Evolutionary conservation across 2,113 vertebrate species (phyloP).

Genomic region (Suricata suricatta): DNA sequence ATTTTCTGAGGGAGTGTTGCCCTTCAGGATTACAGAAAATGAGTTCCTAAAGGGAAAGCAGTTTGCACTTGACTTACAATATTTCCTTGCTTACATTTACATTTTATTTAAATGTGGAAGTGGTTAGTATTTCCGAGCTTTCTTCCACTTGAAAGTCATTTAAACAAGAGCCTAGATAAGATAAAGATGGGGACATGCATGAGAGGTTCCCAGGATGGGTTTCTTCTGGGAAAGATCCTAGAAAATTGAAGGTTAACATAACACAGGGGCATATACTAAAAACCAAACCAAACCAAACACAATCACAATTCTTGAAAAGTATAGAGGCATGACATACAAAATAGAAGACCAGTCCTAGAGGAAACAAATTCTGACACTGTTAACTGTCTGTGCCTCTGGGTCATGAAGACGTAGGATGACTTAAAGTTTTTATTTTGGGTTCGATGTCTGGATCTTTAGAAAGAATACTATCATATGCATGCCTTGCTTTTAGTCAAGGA

Average conservation of each 20-base stretch:
- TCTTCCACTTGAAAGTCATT: background rate
- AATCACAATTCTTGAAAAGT: background rate
- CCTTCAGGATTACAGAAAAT: background rate
- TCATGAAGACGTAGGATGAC: background rate
- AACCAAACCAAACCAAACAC: background rate
- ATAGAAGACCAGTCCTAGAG: background rate
- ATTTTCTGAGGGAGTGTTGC: background rate
- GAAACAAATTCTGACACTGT: background rate
- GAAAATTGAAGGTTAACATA: background rate
- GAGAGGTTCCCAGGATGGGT: background rate
- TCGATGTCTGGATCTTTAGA: constrained; percentile 4
- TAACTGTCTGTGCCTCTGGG: background rate
- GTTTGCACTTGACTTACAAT: background rate
- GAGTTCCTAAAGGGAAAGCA: background rate
- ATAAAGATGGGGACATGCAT: background rate
- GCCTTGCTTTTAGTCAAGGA: background rate
- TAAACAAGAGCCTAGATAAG: background rate
- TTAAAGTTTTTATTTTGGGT: background rate
- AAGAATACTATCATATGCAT: background rate
- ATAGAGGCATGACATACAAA: background rate
- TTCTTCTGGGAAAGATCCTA: background rate
- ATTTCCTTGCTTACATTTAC: background rate
- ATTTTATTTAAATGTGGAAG: background rate
- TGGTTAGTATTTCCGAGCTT: background rate
- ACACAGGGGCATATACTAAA: background rate